Conservation (phyloP, 2,888 invertebrate genomes). For the Dusona sp. region DNA sequence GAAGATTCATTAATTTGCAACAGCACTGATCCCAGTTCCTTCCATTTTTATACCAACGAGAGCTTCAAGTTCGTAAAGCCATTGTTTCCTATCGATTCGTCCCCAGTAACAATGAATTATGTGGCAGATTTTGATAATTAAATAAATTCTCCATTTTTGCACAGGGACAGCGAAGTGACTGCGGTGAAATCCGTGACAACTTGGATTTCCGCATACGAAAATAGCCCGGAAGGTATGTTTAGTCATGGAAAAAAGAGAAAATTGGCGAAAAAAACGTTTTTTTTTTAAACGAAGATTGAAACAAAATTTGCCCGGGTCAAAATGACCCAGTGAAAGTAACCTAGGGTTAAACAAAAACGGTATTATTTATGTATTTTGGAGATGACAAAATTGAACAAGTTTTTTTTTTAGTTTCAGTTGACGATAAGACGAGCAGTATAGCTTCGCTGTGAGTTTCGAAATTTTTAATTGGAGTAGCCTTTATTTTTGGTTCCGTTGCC, state of each 20-base stretch:
- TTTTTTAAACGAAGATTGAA: neutral
- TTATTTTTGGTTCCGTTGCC: slow-evolving; percentile 44
- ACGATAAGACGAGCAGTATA: slow-evolving; percentile 76
- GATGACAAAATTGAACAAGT: neutral
- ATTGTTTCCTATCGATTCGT: slow-evolving; percentile 6
- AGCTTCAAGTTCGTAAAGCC: slow-evolving; percentile 74
- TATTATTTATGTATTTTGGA: neutral
- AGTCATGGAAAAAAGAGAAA: neutral
- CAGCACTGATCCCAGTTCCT: slow-evolving; percentile 59
- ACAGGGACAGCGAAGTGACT: slow-evolving; percentile 74
- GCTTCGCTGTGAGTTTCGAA: slow-evolving; percentile 78
- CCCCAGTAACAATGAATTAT: slow-evolving; percentile 9
- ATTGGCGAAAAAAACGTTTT: neutral
- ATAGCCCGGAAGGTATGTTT: slow-evolving; percentile 53
- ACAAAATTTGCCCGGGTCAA: neutral
- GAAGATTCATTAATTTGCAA: slow-evolving; percentile 30
- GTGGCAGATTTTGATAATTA: neutral
- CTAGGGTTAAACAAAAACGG: neutral
- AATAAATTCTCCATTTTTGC: neutral
- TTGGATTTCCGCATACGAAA: slow-evolving; percentile 69
- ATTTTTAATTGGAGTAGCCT: slow-evolving; percentile 6
- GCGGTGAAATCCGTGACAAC: slow-evolving; percentile 71
- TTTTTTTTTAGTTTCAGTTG: slow-evolving; percentile 68
- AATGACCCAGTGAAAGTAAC: neutral
- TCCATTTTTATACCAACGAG: slow-evolving; percentile 71